These are phyloP conservation scores for Mesorhabditis spiculigera DNA, from an alignment of 2,888 invertebrate species.

Conservation along the genomic window DNA sequence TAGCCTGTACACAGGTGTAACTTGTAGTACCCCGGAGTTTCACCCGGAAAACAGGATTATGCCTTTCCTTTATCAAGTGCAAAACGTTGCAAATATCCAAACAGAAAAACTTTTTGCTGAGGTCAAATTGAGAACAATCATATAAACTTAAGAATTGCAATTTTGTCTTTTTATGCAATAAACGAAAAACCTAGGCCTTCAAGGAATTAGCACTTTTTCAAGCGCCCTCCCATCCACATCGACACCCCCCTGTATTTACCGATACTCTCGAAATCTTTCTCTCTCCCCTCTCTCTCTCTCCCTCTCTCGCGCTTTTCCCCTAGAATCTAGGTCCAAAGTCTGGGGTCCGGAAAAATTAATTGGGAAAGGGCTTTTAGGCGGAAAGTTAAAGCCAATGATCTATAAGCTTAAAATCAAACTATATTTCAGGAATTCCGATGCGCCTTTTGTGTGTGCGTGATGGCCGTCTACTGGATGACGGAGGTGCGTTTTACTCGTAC, in stretches of 20 bases:
- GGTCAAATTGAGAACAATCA: too few relatives aligned
- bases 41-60: too few relatives aligned
- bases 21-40: too few relatives aligned
- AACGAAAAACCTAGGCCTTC: too few relatives aligned
- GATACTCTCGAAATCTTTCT: not conserved
- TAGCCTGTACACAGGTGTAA: too few relatives aligned
- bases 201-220: too few relatives aligned
- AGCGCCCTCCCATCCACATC: not conserved
- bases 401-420: not conserved
- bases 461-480: slow-evolving; percentile 53
- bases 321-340: not conserved
- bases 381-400: not conserved
- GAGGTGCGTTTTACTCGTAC: slow-evolving; percentile 37
- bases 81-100: too few relatives aligned
- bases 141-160: too few relatives aligned
- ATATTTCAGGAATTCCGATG: slow-evolving; percentile 46
- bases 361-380: not conserved
- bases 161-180: too few relatives aligned
- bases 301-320: slow-evolving; percentile 8
- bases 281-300: slow-evolving; percentile 11
- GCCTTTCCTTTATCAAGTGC: too few relatives aligned
- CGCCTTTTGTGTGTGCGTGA: slow-evolving; percentile 48
- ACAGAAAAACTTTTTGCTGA: too few relatives aligned
- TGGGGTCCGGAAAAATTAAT: not conserved
- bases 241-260: not conserved